Percentiles rank a stretch among this genome's conserved stretches.
Evolutionary conservation across 2,888 invertebrate species (phyloP).

Genomic region (Osmoderma eremita): DNA sequence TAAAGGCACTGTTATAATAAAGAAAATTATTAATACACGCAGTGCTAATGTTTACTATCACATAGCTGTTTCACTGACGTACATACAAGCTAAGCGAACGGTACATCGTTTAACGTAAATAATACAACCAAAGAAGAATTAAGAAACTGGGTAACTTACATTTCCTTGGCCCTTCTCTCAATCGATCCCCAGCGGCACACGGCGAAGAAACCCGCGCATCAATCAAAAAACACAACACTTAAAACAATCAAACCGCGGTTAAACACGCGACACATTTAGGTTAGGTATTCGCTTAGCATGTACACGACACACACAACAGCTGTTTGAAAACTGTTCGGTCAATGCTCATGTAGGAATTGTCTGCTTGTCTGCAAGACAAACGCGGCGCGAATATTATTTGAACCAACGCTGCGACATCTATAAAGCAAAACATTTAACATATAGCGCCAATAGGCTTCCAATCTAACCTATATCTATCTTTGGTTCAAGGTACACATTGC

Average conservation of each 20-base stretch:
- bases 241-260: constrained; percentile 25
- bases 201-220: background rate
- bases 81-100: constrained; percentile 2
- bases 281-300: constrained; percentile 13
- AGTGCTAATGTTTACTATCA: background rate
- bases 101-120: background rate
- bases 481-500: no score
- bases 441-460: background rate
- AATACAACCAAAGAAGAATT: constrained; percentile 11
- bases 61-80: constrained; percentile 1
- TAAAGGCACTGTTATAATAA: constrained; percentile 24
- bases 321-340: constrained; percentile 34
- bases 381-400: constrained; percentile 1
- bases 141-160: constrained; percentile 27
- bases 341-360: constrained; percentile 31
- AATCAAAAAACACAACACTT: constrained; percentile 36
- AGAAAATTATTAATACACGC: constrained; percentile 6
- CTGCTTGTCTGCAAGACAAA: constrained; percentile 17
- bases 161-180: background rate
- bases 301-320: constrained; percentile 25
- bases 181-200: background rate
- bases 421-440: background rate
- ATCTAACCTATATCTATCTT: no score
- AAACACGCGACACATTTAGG: constrained; percentile 22
- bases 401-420: background rate